These are phyloP conservation scores for Eidolon helvum DNA, from an alignment of 2,113 vertebrate species.

Conservation along the genomic window DNA sequence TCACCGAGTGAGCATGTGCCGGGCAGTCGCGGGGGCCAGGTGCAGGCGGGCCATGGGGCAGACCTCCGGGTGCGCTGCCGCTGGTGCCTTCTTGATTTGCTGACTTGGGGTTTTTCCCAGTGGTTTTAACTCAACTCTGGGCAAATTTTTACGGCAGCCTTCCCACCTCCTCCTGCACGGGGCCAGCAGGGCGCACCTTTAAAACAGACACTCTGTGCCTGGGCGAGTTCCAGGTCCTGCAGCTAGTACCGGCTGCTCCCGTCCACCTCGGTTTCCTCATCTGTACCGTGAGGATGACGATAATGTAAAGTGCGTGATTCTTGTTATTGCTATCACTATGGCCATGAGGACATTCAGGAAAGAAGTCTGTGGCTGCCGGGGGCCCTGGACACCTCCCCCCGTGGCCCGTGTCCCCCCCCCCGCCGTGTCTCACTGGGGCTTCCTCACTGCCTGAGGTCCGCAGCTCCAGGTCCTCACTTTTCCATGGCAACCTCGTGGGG, in stretches of 20 bases:
- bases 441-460: background rate
- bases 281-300: accelerated
- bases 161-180: background rate
- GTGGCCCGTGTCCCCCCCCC: accelerated
- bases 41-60: accelerated
- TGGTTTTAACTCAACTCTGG: background rate
- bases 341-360: background rate
- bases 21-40: background rate
- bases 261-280: accelerated
- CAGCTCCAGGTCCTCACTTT: background rate
- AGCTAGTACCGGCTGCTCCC: accelerated
- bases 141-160: background rate
- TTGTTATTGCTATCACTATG: accelerated
- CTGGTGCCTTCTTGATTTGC: background rate
- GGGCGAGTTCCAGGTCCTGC: background rate
- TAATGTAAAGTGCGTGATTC: background rate
- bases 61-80: accelerated
- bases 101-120: background rate
- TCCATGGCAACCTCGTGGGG: background rate
- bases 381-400: too few relatives aligned
- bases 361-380: accelerated
- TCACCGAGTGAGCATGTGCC: background rate
- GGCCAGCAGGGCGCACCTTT: background rate
- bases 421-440: background rate
- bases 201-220: background rate